Percentiles rank a stretch among this genome's conserved stretches.
phyloP scores from a whole-genome alignment of 2,888 invertebrate genomes.

The Machimus atricapillus region DNA sequence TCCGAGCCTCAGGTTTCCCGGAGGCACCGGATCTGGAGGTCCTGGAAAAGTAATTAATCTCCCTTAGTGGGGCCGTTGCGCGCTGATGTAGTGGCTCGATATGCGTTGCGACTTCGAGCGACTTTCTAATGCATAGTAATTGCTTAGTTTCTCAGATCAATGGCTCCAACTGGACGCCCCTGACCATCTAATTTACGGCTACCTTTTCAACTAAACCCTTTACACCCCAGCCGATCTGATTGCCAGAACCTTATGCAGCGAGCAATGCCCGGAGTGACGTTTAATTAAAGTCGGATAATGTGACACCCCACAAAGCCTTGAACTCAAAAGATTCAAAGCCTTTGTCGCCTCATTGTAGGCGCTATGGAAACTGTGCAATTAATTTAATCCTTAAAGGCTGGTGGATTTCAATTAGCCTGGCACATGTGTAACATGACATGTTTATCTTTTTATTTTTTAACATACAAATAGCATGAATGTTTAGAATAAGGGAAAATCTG shows the following conservation, averaged over 20 bases:
- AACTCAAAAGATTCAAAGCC: background rate
- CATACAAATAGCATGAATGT: background rate
- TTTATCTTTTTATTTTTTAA: background rate
- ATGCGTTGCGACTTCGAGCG: background rate
- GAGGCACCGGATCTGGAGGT: background rate
- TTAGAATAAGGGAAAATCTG: background rate
- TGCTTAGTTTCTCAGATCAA: slow-evolving; percentile 17
- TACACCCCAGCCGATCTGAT: background rate
- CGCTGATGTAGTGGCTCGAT: background rate
- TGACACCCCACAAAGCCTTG: background rate
- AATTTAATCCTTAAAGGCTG: background rate
- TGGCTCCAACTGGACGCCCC: background rate
- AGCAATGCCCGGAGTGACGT: background rate
- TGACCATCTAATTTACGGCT: background rate
- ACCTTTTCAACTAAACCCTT: background rate
- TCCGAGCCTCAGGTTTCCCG: background rate
- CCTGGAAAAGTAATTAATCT: background rate
- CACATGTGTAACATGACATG: background rate
- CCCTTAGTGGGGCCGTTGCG: background rate
- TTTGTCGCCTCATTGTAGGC: background rate
- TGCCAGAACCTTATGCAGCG: background rate
- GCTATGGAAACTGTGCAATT: background rate
- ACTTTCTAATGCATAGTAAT: slow-evolving; percentile 21
- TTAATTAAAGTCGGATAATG: background rate
- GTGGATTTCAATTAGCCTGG: background rate